Base-by-base conservation (phyloP, 2,113 vertebrate species). In the Tauraco erythrolophus region DNA sequence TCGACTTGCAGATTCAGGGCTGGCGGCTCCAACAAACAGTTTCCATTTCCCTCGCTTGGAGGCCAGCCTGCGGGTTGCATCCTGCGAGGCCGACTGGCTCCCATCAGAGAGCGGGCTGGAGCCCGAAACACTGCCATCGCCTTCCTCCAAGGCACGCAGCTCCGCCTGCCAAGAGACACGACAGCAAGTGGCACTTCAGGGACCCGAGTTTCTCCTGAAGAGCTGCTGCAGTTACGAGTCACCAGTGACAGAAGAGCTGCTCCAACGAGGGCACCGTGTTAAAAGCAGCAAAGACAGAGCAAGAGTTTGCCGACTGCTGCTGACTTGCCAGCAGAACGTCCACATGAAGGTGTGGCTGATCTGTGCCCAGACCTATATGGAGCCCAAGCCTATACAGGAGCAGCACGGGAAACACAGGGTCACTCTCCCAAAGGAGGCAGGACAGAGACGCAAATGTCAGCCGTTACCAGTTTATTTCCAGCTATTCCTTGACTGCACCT, bases 101-200 rank as follows among this genome's bases (percentile, higher is more conserved):
- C 98, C 96, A 6, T 99, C 99, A 0, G 99, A 99, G 92, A 98
- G 98, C 1, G 99, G 99, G 97, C 99, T 99, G 70, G 99, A 99
- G 86, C 99, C 99, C 2, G 98, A 99, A 10, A 98, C 95, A 10
- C 99, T 99, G 60, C 98, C 99, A 27, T 99, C 99, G 3, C 99
- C 99, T 85, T 99, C 99, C 94, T 99, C 99, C 89, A 99, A 95
- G 17, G 99, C 99, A 53, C 99, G 98, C n/a, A 99, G 98, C 94
- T 99, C 99, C 43, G 99, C 99, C 99, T 99, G 94, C 16, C 72
- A 72, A 5, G 23, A 64, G 39, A 83, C 21, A 80, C 9, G 3
- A 50, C 8, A 6, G 53, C 1, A 3, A 61, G 33, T 2, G 2
- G 25, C 19, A 3, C 31, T 9, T 43, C 10, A 28, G 75, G n/a